Base-by-base conservation (phyloP, 2,797 vertebrate genomes). In the Rhinophrynus dorsalis region DNA sequence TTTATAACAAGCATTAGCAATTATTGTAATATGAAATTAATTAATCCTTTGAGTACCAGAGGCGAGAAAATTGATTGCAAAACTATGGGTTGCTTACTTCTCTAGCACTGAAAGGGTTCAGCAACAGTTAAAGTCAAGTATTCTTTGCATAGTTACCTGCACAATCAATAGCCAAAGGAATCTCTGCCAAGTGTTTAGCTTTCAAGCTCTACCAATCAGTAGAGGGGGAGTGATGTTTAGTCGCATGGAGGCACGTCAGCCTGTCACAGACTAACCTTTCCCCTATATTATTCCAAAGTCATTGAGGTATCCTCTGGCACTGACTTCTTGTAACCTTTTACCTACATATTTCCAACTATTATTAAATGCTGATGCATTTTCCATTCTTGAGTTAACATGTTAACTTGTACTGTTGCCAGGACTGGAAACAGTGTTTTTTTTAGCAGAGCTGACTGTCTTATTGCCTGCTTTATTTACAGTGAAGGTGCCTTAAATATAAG, bases 301-400 rank as follows among this genome's bases (percentile, higher is more conserved):
- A 76, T 82, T 75, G 1, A 3, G 54, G 60, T 78, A 79, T 76
- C 68, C 76, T 69, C 56, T 78, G 62, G 65, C 67, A 68, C 24
- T 59, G 58, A 56, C 66, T 79, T 74, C 56, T 70, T 74, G 76
- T 81, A 80, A 85, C 83, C 85, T 86, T 83, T 85, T 63, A 76
- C 82, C 83, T 68, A 83, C 59, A 78, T 79, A 77, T 57, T 66
- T 76, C 56, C 58, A 52, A 2, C 50, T 40, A 6, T 0, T 24
- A 20, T 44, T 77, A 60, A 68, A 58, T 37, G 50, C 32, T 70
- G 32, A 30, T 13, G 6, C 26, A 60, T 20, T 45, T 76, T 29
- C 44, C 48, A 27, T 5, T 32, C 17, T 51, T 29, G 0, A 1
- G 13, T 54, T 45, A 23, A 5, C 44, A 33, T 37, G 20, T 58